Base-by-base conservation (phyloP, 2,113 vertebrate genomes). In the Tyto alba region DNA sequence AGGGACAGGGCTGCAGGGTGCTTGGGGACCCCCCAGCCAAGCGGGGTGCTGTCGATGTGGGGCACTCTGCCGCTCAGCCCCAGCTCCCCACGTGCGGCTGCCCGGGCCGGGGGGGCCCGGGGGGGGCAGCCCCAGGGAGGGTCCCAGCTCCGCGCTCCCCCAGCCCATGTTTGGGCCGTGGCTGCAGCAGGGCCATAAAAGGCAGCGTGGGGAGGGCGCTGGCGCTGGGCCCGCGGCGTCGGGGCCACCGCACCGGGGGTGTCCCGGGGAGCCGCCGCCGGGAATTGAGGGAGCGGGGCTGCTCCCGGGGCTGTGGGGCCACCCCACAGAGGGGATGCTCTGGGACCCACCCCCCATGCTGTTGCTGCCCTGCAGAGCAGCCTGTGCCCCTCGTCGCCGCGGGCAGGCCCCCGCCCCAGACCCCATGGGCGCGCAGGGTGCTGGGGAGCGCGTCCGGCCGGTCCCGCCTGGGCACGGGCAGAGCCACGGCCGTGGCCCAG, bases 111-210 rank as follows among this genome's bases (percentile, higher is more conserved):
- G 74, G 71, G 29, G 56, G 25, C 43, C 9, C 17, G 0, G 19
- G 40, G 45, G 34, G 64, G 17, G 57, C 91, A 1, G 88, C 80
- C 73, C 95, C 92, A 6, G 92, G 89, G 89, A 50, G 64, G 91
- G 80, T 94, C 93, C 91, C 68, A 5, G 75, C 93, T 7, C 78
- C 4, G 8, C 68, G 16, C 4, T 83, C 85, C 79, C 43, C 25
- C 79, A 76, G 91, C 86, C 96, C 94, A 88, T 94, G 57, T 95
- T 94, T 91, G 96, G 96, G 82, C 89, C 9, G 41, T 0, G 55
- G 78, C 75, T 93, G 95, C 88, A 53, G 78, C 88, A 93, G 82
- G 81, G 78, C 96, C 96, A 95, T 96, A 97, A 97, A 97, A 97
- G 96, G 96, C 95, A 95, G 90, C 30, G 27, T 20, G 88, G 96